Base-by-base conservation (phyloP, 2,888 invertebrate species). In the Noctua pronuba region DNA sequence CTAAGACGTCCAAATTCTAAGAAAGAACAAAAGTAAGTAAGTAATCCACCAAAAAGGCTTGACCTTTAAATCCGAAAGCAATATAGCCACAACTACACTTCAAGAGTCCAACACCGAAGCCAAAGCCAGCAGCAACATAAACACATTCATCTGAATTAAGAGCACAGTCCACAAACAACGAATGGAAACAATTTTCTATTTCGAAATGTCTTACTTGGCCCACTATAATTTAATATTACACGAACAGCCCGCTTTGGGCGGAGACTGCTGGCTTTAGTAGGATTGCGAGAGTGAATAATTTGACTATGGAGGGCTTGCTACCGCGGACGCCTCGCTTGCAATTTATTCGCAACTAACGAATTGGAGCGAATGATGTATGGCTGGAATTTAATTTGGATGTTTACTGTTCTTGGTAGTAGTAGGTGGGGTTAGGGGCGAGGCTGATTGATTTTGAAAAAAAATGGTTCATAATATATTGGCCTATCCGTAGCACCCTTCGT, bases 211-310 rank as follows among this genome's bases (percentile, higher is more conserved):
- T 94, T 95, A 93, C 87, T 89, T 89, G 94, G 94, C 91, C 94
- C 93, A 94, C 95, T 95, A 95, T 96, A 95, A 96, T 96, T 96
- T 96, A 96, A 96, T 96, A 96, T 95, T 95, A 95, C 95, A 95
- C 93, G 93, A 95, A 90, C 93, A 86, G 89, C 87, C 86, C 88
- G 90, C 88, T 89, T 85, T 89, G 88, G 87, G 91, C 90, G 88
- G 92, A 90, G 94, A 92, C 92, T 92, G 93, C 91, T 92, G 93
- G 95, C 94, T 94, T 94, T 94, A 93, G 92, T 93, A 88, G 95
- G 95, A 94, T 95, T 95, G 95, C 92, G 93, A 93, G 93, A 95
- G 95, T 95, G 96, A 96, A 95, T 96, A 96, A 96, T 96, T 96
- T 95, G 94, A 95, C 94, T 95, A 94, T 94, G 94, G 94, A 95